Percentiles rank a stretch among this genome's conserved stretches.
Conservation (phyloP, 2,888 invertebrate genomes). For the Drosophila algonquin region DNA sequence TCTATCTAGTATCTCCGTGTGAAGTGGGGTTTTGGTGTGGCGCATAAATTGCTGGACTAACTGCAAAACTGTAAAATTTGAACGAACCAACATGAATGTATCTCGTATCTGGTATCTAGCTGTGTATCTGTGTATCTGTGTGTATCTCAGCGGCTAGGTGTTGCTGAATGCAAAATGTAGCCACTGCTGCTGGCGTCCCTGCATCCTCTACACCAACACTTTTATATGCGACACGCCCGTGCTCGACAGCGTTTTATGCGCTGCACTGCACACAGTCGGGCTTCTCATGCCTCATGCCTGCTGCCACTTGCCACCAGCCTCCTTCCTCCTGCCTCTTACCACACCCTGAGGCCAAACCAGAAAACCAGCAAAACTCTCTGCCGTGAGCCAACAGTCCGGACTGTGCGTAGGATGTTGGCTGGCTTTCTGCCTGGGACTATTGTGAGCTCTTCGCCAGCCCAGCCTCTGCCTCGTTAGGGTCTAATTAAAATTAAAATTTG, state of each 20-base stretch:
- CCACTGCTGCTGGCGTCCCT: constrained; percentile 20
- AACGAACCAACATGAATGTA: constrained; percentile 55
- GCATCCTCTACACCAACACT: constrained; percentile 47
- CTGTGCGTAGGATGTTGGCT: constrained; percentile 17
- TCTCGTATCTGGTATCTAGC: constrained; percentile 21
- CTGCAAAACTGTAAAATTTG: constrained; percentile 64
- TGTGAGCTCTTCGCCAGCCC: constrained; percentile 43
- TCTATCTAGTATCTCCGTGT: constrained; percentile 12
- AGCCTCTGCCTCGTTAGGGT: constrained; percentile 67
- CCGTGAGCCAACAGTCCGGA: constrained; percentile 29
- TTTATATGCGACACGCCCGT: constrained; percentile 66
- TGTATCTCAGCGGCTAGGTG: constrained; percentile 56
- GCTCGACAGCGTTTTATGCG: constrained; percentile 66
- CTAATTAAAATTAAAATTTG: constrained; percentile 79
- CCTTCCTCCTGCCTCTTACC: constrained; percentile 4
- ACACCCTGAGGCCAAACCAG: constrained; percentile 15
- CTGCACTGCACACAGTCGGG: constrained; percentile 21
- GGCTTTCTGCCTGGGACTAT: constrained; percentile 13
- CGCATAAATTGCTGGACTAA: constrained; percentile 75
- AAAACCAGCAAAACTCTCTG: constrained; percentile 28
- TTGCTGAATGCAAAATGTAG: constrained; percentile 61
- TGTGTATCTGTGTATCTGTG: constrained; percentile 43
- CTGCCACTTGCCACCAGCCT: constrained; percentile 6
- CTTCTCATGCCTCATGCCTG: constrained; percentile 14
- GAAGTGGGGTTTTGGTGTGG: constrained; percentile 32